These are phyloP conservation scores for Stenchaetothrips biformis DNA, from an alignment of 2,888 invertebrate genomes.

Conservation along the genomic window DNA sequence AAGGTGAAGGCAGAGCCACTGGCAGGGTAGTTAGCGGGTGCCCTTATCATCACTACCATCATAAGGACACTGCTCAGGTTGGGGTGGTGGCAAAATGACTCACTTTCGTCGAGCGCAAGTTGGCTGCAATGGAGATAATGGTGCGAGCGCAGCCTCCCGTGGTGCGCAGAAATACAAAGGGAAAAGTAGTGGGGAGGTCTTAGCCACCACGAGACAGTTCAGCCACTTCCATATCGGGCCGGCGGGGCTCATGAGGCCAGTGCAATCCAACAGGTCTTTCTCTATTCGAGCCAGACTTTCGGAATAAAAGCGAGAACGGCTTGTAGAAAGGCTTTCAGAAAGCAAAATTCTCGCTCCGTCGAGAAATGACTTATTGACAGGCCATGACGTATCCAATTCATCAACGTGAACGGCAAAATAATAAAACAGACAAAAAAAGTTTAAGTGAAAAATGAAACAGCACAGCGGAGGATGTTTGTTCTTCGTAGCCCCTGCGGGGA, in stretches of 20 bases:
- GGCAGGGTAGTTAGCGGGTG: too few relatives aligned
- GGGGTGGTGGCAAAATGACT: neutral
- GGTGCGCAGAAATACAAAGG: too few relatives aligned
- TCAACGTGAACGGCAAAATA: too few relatives aligned
- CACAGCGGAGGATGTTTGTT: neutral
- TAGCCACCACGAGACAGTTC: too few relatives aligned
- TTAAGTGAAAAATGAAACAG: neutral
- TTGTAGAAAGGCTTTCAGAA: neutral
- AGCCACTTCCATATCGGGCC: too few relatives aligned
- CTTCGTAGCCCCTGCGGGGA: neutral
- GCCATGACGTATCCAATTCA: too few relatives aligned
- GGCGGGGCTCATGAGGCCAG: too few relatives aligned
- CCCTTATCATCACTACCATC: too few relatives aligned
- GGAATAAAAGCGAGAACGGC: neutral
- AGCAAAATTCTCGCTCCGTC: neutral
- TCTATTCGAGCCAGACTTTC: neutral
- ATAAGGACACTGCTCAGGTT: too few relatives aligned
- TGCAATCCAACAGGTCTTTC: neutral
- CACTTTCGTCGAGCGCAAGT: neutral
- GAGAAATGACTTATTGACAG: neutral
- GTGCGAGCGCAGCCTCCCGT: neutral
- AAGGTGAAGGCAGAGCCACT: too few relatives aligned
- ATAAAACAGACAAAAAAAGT: too few relatives aligned
- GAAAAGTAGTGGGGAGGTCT: too few relatives aligned
- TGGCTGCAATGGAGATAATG: constrained; percentile 10